phyloP scores from a whole-genome alignment of 2,113 vertebrate species.

The Crotalus helleri region DNA sequence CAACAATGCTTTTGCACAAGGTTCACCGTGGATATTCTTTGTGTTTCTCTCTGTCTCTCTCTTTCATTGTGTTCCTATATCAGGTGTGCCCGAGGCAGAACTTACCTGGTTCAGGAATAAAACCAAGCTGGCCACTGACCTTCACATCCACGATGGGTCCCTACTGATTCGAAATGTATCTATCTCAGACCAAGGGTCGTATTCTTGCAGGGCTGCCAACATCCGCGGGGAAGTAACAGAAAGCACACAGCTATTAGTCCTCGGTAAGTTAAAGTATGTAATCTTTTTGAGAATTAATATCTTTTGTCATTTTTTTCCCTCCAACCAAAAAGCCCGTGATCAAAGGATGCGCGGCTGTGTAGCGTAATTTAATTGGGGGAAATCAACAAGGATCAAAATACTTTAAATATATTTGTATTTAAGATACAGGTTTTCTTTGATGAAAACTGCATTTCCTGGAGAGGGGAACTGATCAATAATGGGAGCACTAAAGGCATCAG shows the following conservation, averaged over 20 bases:
- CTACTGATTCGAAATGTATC: conserved; percentile 69
- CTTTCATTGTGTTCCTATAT: conserved; percentile 43
- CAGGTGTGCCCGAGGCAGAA: conserved; percentile 79
- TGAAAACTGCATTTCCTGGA: neutral
- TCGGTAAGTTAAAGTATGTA: conserved; percentile 61
- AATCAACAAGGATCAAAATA: neutral
- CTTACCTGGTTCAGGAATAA: conserved; percentile 76
- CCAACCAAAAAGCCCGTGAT: neutral
- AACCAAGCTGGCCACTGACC: conserved; percentile 55
- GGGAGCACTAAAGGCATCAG: neutral
- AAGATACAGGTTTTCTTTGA: neutral
- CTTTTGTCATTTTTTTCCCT: neutral
- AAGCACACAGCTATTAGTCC: conserved; percentile 67
- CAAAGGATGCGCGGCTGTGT: neutral
- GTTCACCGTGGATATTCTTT: neutral
- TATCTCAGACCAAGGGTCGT: conserved; percentile 68
- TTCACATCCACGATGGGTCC: conserved; percentile 57
- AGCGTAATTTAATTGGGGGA: neutral
- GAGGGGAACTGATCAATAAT: neutral
- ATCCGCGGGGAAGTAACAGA: conserved; percentile 72
- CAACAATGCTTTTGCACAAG: neutral
- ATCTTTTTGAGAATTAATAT: neutral
- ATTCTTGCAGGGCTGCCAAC: conserved; percentile 74
- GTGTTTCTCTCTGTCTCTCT: neutral
- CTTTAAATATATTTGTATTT: neutral